phyloP scores from a whole-genome alignment of 2,113 vertebrate species.

The Mesitornis unicolor region DNA sequence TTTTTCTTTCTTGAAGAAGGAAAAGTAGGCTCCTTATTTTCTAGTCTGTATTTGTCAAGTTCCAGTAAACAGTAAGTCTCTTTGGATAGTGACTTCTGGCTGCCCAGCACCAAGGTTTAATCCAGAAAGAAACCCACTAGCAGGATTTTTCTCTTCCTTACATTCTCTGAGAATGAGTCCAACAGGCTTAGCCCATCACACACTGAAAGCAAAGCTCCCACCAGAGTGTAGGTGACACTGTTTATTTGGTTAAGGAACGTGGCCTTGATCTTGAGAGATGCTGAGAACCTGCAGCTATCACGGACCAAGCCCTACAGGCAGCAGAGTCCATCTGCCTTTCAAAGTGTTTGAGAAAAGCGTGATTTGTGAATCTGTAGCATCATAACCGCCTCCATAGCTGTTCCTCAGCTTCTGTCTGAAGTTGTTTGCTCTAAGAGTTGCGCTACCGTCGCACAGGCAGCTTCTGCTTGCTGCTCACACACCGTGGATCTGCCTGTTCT shows the following conservation, averaged over 20 bases:
- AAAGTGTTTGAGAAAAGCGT: neutral
- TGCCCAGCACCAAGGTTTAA: conserved; percentile 49
- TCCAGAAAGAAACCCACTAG: neutral
- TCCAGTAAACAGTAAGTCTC: neutral
- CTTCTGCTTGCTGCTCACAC: neutral
- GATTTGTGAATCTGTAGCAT: neutral
- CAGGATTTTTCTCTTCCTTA: neutral
- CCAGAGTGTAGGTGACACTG: neutral
- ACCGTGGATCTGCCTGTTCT: neutral
- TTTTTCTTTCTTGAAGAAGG: conserved; percentile 58
- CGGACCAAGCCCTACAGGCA: neutral
- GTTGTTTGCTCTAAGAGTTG: neutral
- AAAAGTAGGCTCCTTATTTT: conserved; percentile 49
- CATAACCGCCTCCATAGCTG: neutral
- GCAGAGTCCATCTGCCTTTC: neutral
- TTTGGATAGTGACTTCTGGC: neutral
- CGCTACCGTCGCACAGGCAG: neutral
- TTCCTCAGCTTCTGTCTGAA: neutral
- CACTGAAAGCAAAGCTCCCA: neutral
- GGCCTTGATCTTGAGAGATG: neutral
- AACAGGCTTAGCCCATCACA: neutral
- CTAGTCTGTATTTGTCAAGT: neutral
- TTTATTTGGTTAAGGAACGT: neutral
- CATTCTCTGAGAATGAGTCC: neutral
- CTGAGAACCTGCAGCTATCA: neutral